Conservation (phyloP, 2,113 vertebrate species). For the Indicator indicator region DNA sequence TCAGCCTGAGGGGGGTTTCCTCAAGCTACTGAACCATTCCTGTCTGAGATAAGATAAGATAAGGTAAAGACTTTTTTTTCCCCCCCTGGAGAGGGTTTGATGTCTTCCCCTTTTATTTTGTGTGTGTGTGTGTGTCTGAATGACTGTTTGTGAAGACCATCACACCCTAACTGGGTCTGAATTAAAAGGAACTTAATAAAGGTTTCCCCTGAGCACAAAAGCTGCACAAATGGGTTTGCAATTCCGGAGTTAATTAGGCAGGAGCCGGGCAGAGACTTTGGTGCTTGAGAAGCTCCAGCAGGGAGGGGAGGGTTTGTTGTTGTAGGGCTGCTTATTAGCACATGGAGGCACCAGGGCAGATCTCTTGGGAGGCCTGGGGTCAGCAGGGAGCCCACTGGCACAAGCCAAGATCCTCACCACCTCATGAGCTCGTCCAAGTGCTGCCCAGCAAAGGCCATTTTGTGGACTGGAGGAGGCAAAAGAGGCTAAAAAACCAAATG, state of each 20-base stretch:
- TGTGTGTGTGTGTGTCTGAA: background rate
- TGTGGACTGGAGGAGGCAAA: rapidly evolving
- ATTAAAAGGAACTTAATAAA: constrained; percentile 61
- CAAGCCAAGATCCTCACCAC: rapidly evolving
- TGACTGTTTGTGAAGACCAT: background rate
- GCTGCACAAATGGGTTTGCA: constrained; percentile 45
- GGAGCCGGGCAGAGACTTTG: background rate
- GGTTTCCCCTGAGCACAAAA: constrained; percentile 27
- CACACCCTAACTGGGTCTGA: background rate
- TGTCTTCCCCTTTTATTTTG: rapidly evolving
- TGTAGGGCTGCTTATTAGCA: background rate
- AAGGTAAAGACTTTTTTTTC: no score
- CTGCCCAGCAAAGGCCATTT: background rate
- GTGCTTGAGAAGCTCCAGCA: background rate
- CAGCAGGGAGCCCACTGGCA: rapidly evolving
- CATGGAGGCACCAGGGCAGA: rapidly evolving
- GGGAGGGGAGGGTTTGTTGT: background rate
- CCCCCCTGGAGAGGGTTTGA: no score
- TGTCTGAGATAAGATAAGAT: background rate
- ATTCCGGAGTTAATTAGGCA: constrained; percentile 28
- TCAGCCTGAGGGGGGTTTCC: background rate
- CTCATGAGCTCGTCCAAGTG: rapidly evolving
- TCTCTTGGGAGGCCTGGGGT: rapidly evolving
- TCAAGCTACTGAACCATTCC: background rate
- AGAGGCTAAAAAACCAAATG: background rate